Conservation (phyloP, 2,113 vertebrate genomes). For the Calyptommatus sinebrachiatus region DNA sequence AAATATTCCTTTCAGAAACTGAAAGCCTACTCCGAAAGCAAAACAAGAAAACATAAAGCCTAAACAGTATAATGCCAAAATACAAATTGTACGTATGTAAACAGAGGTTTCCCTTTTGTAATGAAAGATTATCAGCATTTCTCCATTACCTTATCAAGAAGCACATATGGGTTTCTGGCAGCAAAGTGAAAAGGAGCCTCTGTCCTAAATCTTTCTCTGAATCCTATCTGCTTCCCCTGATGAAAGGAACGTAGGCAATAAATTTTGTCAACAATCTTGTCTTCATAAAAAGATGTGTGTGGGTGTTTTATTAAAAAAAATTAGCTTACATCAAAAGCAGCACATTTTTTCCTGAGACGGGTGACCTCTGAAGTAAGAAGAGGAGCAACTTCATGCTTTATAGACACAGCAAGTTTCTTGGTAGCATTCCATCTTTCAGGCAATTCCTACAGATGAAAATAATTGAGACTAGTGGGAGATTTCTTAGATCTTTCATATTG, state of each 20-base stretch:
- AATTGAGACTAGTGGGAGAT: not conserved
- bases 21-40: not conserved
- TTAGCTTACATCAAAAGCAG: slow-evolving; percentile 71
- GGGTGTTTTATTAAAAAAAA: not conserved
- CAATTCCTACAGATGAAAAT: slow-evolving; percentile 69
- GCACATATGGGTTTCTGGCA: slow-evolving; percentile 66
- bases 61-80: not conserved
- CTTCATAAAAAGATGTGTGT: slow-evolving; percentile 25
- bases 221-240: slow-evolving; percentile 77
- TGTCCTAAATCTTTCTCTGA: slow-evolving; percentile 75
- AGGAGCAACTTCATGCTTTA: slow-evolving; percentile 77
- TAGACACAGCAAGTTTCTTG: slow-evolving; percentile 73
- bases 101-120: not conserved
- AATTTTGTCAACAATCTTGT: slow-evolving; percentile 15
- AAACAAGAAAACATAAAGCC: not conserved
- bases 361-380: slow-evolving; percentile 76
- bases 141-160: slow-evolving; percentile 72
- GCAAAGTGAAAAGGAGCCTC: slow-evolving; percentile 69
- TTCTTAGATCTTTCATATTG: not conserved
- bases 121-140: slow-evolving; percentile 7
- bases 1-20: not conserved
- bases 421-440: slow-evolving; percentile 76
- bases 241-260: slow-evolving; percentile 35
- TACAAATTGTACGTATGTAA: not conserved
- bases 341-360: slow-evolving; percentile 73